Base-by-base conservation (phyloP, 2,888 invertebrate genomes). In the Conistra vaccinii region DNA sequence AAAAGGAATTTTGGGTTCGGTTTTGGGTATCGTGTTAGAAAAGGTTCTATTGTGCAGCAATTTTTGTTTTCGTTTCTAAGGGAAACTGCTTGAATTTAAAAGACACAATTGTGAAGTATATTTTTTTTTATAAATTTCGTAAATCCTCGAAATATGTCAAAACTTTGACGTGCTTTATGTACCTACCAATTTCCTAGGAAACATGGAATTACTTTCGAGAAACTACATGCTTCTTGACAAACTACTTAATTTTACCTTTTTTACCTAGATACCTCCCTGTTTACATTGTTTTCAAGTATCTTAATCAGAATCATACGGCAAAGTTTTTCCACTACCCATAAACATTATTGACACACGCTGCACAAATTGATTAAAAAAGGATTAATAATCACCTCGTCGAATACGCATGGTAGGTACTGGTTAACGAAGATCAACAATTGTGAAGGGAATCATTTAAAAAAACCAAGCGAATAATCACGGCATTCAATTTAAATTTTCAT, bases 401-500 rank as follows among this genome's bases (percentile, higher is more conserved):
- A 68, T n/a, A 55, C 12, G 17, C 63, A 39, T 39, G 3, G 20
- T 12, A 32, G 5, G 20, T 17, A n/a, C 12, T 35, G 23, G 66
- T 57, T 66, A 51, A 53, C 42, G 55, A 77, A 77, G 12, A 66
- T 45, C 70, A 55, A 70, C 57, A 62, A 63, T 67, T 66, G 32
- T 53, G 26, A 42, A 10, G 35, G n/a, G 29, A 70, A 42, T 57
- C 17, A 66, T 69, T 81, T 1, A 5, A 57, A 67, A 71, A 69
- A 77, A 66, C 23, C 45, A 79, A 73, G 63, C 72, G 65, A 79
- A 76, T 62, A 87, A 80, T 60, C 53, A n/a, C 42, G 23, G 53
- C 66, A 77, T 69, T 84, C 74, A 80, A 74, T 79, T 81, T 69
- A 81, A 83, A 83, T 81, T 81, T 77, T 81, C 69, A 80, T 83